These are phyloP conservation scores for Mobula birostris DNA, from an alignment of 2,113 vertebrate species.

Conservation along the genomic window DNA sequence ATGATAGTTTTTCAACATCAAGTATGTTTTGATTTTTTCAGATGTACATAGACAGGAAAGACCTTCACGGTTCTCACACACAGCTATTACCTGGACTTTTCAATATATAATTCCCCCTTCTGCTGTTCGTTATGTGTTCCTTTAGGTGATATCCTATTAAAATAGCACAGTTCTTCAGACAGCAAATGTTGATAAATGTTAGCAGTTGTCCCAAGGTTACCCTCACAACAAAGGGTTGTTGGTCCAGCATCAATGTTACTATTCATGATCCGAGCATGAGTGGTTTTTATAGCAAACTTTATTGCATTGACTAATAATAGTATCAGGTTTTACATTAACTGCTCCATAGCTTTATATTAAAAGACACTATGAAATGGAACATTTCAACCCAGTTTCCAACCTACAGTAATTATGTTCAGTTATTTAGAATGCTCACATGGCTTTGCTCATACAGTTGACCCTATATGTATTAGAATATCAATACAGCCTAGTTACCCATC, in stretches of 20 bases:
- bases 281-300: not conserved
- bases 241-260: too few species aligned
- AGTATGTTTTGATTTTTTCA: not conserved
- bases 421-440: not conserved
- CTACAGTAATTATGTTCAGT: not conserved
- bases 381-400: not conserved
- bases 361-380: not conserved
- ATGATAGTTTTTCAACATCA: not conserved
- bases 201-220: not conserved
- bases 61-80: not conserved
- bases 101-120: not conserved
- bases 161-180: not conserved
- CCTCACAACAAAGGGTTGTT: not conserved
- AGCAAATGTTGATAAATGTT: not conserved
- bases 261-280: not conserved
- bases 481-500: not conserved
- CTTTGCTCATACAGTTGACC: not conserved
- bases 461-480: not conserved
- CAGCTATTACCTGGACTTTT: not conserved
- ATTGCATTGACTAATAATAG: not conserved
- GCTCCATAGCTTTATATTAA: not conserved
- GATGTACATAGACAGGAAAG: not conserved
- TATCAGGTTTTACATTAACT: not conserved
- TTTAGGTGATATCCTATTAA: not conserved
- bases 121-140: not conserved